These are phyloP conservation scores for Ostrea edulis DNA, from an alignment of 1,140 invertebrate genomes.

Conservation along the genomic window DNA sequence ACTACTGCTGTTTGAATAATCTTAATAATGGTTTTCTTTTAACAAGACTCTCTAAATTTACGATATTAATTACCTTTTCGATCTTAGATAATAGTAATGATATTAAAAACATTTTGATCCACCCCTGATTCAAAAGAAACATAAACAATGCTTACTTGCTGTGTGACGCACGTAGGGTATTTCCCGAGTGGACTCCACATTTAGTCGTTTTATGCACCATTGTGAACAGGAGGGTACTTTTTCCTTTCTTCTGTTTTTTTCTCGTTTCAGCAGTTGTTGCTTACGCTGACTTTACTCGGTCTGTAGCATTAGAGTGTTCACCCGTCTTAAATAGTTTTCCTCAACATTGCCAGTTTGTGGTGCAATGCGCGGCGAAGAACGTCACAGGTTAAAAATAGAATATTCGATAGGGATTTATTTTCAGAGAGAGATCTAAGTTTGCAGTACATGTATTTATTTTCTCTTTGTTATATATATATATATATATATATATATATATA, in stretches of 20 bases:
- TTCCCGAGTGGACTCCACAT: conserved; percentile 9
- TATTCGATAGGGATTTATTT: not conserved
- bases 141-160: conserved; percentile 25
- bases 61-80: no score
- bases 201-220: conserved; percentile 20
- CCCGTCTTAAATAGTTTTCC: not conserved
- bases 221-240: not conserved
- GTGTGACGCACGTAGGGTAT: not conserved
- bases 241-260: not conserved
- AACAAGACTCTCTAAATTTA: no score
- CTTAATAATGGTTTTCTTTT: no score
- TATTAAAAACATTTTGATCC: not conserved
- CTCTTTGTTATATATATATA: not conserved
- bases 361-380: not conserved
- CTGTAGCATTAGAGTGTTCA: not conserved
- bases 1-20: no score
- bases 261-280: not conserved
- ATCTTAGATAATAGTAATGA: no score
- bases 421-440: no score
- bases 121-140: not conserved
- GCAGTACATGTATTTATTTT: no score
- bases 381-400: not conserved
- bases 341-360: not conserved
- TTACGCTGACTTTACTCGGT: not conserved
- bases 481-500: not conserved